Conservation (phyloP, 2,797 vertebrate genomes). For the Gallinago nigripennis region DNA sequence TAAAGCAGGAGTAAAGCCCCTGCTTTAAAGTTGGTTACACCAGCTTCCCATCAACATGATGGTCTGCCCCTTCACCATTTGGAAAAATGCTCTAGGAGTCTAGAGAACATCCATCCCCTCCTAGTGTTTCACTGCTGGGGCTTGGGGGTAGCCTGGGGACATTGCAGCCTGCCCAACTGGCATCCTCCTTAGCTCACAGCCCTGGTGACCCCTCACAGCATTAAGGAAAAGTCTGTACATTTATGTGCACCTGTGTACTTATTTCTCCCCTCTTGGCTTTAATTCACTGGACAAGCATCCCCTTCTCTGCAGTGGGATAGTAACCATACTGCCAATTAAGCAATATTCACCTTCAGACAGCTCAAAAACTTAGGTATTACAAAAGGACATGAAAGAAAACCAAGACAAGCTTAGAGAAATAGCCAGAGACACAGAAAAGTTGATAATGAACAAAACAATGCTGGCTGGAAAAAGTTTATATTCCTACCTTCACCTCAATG, state of each 20-base stretch:
- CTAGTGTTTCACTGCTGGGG: not conserved
- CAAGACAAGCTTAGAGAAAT: not conserved
- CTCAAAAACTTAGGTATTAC: not conserved
- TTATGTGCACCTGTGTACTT: not conserved
- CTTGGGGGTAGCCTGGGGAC: not conserved
- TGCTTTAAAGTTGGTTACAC: not conserved
- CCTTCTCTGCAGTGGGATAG: not conserved
- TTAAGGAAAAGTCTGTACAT: not conserved
- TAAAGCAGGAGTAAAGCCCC: not conserved
- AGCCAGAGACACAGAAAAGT: not conserved
- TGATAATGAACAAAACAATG: not conserved
- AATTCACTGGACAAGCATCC: not conserved
- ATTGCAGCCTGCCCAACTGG: not conserved
- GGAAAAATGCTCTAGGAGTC: not conserved
- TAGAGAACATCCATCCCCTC: fast-evolving
- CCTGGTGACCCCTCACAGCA: not conserved
- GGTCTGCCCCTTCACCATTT: not conserved
- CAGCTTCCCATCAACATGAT: not conserved
- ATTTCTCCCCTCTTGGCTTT: not conserved
- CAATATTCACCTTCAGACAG: not conserved
- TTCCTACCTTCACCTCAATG: not conserved
- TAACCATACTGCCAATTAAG: not conserved
- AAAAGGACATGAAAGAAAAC: not conserved
- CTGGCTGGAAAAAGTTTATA: not conserved
- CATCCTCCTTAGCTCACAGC: not conserved